A percentile compares a stretch with the other conserved stretches of the same genome.
Evolutionary conservation across 2,113 vertebrate genomes (phyloP).

Genomic region (Gnathonemus echidnorhynchus): DNA sequence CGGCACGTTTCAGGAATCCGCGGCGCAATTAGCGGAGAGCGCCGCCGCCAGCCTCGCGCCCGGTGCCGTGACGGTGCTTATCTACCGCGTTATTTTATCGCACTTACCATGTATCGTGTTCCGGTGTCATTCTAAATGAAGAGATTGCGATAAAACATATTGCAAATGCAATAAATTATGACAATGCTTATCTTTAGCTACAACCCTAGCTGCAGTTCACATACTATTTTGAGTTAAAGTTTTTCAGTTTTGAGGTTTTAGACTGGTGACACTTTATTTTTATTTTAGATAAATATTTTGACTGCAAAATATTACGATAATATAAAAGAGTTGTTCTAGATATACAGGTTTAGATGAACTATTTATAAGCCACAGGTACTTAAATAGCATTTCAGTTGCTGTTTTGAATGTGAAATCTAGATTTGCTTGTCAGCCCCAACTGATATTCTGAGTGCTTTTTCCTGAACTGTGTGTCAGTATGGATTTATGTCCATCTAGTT

Average conservation of each 20-base stretch:
- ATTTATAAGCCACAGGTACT: background rate
- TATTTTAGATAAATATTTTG: background rate
- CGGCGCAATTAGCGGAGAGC: constrained; percentile 7
- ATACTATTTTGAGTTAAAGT: background rate
- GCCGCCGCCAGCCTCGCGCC: background rate
- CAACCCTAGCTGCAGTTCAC: background rate
- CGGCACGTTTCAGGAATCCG: background rate
- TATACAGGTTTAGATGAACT: background rate
- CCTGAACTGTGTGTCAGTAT: background rate
- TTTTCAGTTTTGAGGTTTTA: background rate
- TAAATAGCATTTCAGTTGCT: background rate
- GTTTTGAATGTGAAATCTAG: background rate
- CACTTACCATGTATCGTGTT: background rate
- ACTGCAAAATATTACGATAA: background rate
- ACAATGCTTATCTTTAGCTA: background rate
- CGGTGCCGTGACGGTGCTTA: background rate
- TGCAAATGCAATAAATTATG: background rate
- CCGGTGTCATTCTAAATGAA: background rate
- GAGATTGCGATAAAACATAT: background rate
- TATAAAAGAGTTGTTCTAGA: background rate
- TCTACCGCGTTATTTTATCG: background rate
- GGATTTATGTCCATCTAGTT: background rate
- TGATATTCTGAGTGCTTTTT: no score
- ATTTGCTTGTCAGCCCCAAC: background rate
- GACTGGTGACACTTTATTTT: background rate